These are phyloP conservation scores for Pogonus chalceus DNA, from an alignment of 1,140 invertebrate species.

Conservation along the genomic window DNA sequence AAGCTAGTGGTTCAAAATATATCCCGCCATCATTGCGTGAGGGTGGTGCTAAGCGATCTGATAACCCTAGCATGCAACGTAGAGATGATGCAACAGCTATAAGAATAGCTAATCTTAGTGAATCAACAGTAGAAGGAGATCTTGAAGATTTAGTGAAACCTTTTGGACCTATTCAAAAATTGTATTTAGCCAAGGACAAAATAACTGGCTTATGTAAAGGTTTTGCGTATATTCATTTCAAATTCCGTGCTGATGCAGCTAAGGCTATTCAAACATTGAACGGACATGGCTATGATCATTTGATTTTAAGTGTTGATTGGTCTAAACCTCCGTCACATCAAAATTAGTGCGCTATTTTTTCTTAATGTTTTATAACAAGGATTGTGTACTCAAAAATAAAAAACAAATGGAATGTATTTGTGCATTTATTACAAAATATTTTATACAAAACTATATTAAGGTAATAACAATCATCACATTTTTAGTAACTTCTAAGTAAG, in stretches of 20 bases:
- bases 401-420: background rate
- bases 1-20: slow-evolving; percentile 51
- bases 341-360: slow-evolving; percentile 33
- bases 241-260: slow-evolving; percentile 77
- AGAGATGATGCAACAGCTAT: slow-evolving; percentile 79
- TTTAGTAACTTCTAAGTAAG: too few species aligned
- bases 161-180: slow-evolving; percentile 78
- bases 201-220: slow-evolving; percentile 74
- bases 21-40: slow-evolving; percentile 82
- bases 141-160: slow-evolving; percentile 90
- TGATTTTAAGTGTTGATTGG: slow-evolving; percentile 98
- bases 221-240: slow-evolving; percentile 96
- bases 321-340: slow-evolving; percentile 67
- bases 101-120: slow-evolving; percentile 93
- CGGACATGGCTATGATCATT: slow-evolving; percentile 95
- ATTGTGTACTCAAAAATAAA: background rate
- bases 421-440: background rate
- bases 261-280: slow-evolving; percentile 83
- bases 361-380: background rate
- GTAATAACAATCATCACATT: background rate
- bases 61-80: slow-evolving; percentile 57
- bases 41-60: slow-evolving; percentile 60
- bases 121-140: slow-evolving; percentile 90
- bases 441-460: background rate
- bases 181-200: slow-evolving; percentile 83